Evolutionary conservation across 2,888 invertebrate genomes (phyloP), one percentile per base, ranked within the genome.

Genomic region (Nemurella pictetii): DNA sequence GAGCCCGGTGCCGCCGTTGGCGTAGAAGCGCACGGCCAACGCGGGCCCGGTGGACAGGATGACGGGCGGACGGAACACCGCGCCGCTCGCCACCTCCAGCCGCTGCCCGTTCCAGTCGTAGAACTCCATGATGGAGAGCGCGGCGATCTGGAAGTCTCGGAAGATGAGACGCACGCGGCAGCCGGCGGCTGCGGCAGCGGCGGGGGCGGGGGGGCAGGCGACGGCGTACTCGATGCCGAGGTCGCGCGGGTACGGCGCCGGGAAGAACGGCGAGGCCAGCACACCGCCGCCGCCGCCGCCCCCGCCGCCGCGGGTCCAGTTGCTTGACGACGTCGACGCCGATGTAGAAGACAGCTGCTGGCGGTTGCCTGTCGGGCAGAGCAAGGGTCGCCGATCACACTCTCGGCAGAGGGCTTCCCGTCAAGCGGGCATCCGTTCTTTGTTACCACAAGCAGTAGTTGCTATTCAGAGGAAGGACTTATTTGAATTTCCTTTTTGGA

Each of bases 61-160:
- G 26, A 94, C 92, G 0, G 94, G 94, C 0, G 95, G 95, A 5
- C 95, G 92, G 89, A 95, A 95, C 87, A 92, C 91, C 80, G 93
- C 92, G 0, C 95, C 95, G 85, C 93, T 93, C 86, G 93, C 93
- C 0, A 94, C 93, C 87, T 94, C 93, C 87, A 94, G 89, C 87
- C 94, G 91, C 89, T 93, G 93, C 7, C 94, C 93, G 88, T 94
- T 94, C 90, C 92, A 93, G 89, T 95, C 94, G 87, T 94, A 94
- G 88, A 95, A 93, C 93, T 95, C 95, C 88, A 95, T 91, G 30
- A 94, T 93, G 0, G 95, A 94, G 25, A 93, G 92, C 12, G 93
- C 89, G 0, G 94, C 93, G 86, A 95, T 89, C 87, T 94, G 93
- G 88, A 94, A 95, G 89, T 95, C 95, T 0, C 93, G 93, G 88